These are phyloP conservation scores for Proisotoma minuta DNA, from an alignment of 2,888 invertebrate genomes.

Conservation along the genomic window DNA sequence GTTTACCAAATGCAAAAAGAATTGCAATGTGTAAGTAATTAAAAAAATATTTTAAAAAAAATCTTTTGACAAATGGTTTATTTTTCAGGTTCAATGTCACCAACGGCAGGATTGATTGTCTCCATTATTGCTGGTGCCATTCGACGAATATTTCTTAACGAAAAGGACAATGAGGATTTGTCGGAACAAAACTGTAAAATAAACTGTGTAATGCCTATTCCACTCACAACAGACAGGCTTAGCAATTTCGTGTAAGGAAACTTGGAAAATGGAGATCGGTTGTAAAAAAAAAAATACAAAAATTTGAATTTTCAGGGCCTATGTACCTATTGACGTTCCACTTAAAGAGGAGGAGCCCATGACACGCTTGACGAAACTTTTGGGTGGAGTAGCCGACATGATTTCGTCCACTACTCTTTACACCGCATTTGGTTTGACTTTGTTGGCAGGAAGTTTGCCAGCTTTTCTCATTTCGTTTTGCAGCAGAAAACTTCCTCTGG, in stretches of 20 bases:
- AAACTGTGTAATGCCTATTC: neutral
- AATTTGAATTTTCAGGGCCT: neutral
- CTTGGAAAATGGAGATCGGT: neutral
- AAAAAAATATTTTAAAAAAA: too few species aligned
- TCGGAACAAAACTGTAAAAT: neutral
- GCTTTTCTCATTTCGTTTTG: neutral
- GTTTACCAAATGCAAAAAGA: neutral
- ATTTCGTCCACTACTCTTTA: neutral
- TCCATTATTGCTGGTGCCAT: neutral
- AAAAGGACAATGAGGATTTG: neutral
- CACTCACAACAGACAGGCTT: neutral
- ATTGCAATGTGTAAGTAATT: neutral
- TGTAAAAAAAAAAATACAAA: neutral
- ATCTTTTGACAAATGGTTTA: too few species aligned
- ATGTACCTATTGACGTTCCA: neutral
- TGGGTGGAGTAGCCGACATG: neutral
- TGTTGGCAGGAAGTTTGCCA: neutral
- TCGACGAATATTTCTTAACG: neutral
- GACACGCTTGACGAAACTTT: neutral
- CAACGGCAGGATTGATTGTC: neutral
- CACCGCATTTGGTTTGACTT: neutral
- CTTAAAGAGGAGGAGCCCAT: neutral
- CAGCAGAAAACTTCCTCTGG: neutral
- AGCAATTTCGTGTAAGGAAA: conserved; percentile 1
- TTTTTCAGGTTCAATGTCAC: too few species aligned